phyloP scores from a whole-genome alignment of 2,888 invertebrate genomes.

The Volucella inflata region DNA sequence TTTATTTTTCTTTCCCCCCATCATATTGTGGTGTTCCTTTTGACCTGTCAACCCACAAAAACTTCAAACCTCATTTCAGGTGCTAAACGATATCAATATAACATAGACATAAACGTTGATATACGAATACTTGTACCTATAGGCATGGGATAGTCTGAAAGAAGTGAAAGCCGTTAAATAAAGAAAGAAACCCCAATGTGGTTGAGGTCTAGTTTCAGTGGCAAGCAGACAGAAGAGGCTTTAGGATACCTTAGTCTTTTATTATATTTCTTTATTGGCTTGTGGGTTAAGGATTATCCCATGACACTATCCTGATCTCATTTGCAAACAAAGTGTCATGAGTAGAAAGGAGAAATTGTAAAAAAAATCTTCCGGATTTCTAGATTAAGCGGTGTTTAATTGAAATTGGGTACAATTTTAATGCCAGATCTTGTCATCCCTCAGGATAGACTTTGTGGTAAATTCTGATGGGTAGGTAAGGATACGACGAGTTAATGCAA shows the following conservation, averaged over 20 bases:
- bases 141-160: background rate
- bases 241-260: background rate
- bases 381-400: slow-evolving; percentile 70
- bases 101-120: slow-evolving; percentile 10
- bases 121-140: background rate
- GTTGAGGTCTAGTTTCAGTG: background rate
- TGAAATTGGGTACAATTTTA: slow-evolving; percentile 72
- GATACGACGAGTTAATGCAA: background rate
- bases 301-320: slow-evolving; percentile 58
- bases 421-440: slow-evolving; percentile 39
- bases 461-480: background rate
- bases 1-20: slow-evolving; percentile 10
- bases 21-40: background rate
- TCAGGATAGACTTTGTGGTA: slow-evolving; percentile 14
- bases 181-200: slow-evolving; percentile 24
- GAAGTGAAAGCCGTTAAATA: slow-evolving; percentile 30
- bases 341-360: slow-evolving; percentile 62
- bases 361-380: slow-evolving; percentile 64
- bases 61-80: slow-evolving; percentile 18
- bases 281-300: slow-evolving; percentile 54
- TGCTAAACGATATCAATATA: slow-evolving; percentile 20
- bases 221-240: background rate
- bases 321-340: slow-evolving; percentile 60
- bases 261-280: slow-evolving; percentile 47
- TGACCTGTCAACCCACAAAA: slow-evolving; percentile 24